A percentile compares a stretch with the other conserved stretches of the same genome.
Evolutionary conservation across 2,113 vertebrate genomes (phyloP).

Genomic region (Polypterus senegalus): DNA sequence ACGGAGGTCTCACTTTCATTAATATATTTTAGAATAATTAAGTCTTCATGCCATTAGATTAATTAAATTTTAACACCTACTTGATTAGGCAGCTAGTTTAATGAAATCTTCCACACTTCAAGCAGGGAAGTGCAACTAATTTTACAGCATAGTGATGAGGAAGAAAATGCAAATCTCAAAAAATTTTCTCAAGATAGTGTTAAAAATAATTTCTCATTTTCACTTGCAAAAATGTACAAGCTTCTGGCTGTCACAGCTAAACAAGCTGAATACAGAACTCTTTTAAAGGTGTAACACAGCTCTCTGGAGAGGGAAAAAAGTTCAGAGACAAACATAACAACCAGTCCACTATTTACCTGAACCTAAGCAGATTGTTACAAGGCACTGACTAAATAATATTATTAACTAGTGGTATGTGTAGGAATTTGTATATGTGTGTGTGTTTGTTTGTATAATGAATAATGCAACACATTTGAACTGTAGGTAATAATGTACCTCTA

Average conservation of each 20-base stretch:
- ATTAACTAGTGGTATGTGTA: too few relatives aligned
- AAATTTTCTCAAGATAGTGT: constrained; percentile 34
- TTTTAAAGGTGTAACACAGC: background rate
- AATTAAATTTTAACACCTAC: constrained; percentile 73
- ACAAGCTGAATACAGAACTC: background rate
- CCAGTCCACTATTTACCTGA: too few relatives aligned
- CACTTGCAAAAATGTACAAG: constrained; percentile 32
- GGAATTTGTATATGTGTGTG: too few relatives aligned
- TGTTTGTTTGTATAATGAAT: too few relatives aligned
- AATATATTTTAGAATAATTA: constrained; percentile 55
- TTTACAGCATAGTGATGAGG: constrained; percentile 50
- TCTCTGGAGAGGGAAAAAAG: too few relatives aligned
- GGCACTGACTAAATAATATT: too few relatives aligned
- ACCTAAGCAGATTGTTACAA: too few relatives aligned
- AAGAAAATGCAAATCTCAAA: constrained; percentile 50
- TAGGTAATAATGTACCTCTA: too few relatives aligned
- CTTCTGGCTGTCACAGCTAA: constrained; percentile 6
- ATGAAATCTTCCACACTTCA: constrained; percentile 55
- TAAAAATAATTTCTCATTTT: constrained; percentile 44
- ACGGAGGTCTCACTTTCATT: constrained; percentile 24
- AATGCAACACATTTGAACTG: too few relatives aligned
- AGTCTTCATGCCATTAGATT: constrained; percentile 54
- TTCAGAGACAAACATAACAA: too few relatives aligned
- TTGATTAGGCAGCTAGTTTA: constrained; percentile 66
- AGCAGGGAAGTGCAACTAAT: constrained; percentile 42